Evolutionary conservation across 2,797 vertebrate species (phyloP).

Genomic region (Macropus fuliginosus): DNA sequence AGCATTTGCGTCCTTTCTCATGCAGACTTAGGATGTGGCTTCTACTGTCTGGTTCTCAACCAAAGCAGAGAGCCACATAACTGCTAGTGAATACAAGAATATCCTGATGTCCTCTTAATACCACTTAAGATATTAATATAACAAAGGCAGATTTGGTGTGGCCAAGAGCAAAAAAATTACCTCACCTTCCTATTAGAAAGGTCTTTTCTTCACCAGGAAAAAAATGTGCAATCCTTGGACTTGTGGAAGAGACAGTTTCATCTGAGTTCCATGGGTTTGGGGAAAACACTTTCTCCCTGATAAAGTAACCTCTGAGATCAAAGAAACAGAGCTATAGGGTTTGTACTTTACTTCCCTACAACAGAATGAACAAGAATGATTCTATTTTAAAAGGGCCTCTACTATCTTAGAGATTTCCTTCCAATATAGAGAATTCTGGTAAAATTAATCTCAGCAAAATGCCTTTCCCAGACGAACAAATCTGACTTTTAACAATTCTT

Average conservation of each 20-base stretch:
- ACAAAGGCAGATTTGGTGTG: constrained; percentile 7
- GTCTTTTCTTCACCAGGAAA: not conserved
- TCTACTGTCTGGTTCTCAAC: constrained; percentile 52
- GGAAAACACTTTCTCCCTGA: not conserved
- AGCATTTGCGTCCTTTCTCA: constrained; percentile 50
- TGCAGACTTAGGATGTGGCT: not conserved
- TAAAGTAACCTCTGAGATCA: not conserved
- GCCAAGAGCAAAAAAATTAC: not conserved
- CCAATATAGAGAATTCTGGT: not conserved
- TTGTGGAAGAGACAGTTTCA: not conserved
- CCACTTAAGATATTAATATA: not conserved
- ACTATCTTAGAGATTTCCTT: not conserved
- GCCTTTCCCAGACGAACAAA: not conserved
- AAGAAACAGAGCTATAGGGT: not conserved
- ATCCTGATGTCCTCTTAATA: not conserved
- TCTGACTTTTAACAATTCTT: not conserved
- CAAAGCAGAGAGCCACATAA: constrained; percentile 32
- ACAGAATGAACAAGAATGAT: not conserved
- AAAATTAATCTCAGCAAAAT: not conserved
- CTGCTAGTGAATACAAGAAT: not conserved
- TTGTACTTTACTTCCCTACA: not conserved
- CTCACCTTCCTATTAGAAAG: not conserved
- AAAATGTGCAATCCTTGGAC: not conserved
- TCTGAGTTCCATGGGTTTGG: not conserved
- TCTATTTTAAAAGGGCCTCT: not conserved